These are phyloP conservation scores for Crotalus adamanteus DNA, from an alignment of 2,797 vertebrate species.

Conservation along the genomic window DNA sequence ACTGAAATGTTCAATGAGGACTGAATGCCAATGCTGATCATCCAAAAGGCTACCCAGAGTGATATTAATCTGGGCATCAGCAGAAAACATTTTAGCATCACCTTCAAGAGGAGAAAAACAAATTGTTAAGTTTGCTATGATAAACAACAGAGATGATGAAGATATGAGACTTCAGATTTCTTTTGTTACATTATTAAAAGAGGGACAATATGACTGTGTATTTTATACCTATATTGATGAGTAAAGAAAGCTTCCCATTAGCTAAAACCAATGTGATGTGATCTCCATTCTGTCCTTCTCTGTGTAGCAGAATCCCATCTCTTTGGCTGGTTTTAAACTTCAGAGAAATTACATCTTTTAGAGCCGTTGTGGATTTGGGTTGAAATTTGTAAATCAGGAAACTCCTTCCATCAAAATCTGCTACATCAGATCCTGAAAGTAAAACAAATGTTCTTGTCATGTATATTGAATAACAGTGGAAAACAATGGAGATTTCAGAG, in stretches of 20 bases:
- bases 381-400: slow-evolving; percentile 81
- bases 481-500: not conserved
- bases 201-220: slow-evolving; percentile 6
- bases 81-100: slow-evolving; percentile 62
- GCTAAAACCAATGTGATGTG: slow-evolving; percentile 80
- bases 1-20: slow-evolving; percentile 79
- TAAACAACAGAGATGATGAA: slow-evolving; percentile 21
- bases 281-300: slow-evolving; percentile 76
- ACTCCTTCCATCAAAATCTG: slow-evolving; percentile 85
- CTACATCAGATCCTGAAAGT: slow-evolving; percentile 84
- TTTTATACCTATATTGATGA: slow-evolving; percentile 82
- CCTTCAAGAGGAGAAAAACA: slow-evolving; percentile 67
- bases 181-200: slow-evolving; percentile 5
- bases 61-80: slow-evolving; percentile 68
- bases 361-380: slow-evolving; percentile 66
- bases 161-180: slow-evolving; percentile 3
- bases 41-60: slow-evolving; percentile 89
- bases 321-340: slow-evolving; percentile 88
- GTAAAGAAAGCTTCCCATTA: slow-evolving; percentile 83
- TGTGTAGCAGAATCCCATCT: slow-evolving; percentile 83
- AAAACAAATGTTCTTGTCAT: slow-evolving; percentile 44
- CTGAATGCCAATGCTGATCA: slow-evolving; percentile 91
- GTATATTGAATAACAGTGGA: not conserved
- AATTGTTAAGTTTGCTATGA: slow-evolving; percentile 49
- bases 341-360: slow-evolving; percentile 81